These are phyloP conservation scores for Noctua janthe DNA, from an alignment of 2,888 invertebrate genomes.

Conservation along the genomic window DNA sequence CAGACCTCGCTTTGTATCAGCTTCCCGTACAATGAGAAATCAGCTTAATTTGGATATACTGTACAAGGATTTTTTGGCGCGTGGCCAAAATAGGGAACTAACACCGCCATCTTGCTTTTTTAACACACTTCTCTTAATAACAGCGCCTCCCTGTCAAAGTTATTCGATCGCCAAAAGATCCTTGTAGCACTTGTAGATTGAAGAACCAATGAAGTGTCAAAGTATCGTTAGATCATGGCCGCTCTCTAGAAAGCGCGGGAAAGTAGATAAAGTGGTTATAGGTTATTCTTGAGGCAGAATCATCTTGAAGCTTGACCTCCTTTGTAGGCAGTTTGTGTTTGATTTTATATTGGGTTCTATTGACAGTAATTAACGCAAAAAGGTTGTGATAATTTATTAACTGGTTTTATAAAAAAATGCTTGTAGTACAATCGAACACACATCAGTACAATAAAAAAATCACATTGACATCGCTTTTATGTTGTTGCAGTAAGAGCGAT, in stretches of 20 bases:
- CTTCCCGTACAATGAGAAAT: too few relatives aligned
- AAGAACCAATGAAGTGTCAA: slow-evolving; percentile 21
- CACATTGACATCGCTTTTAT: not conserved
- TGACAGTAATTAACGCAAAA: slow-evolving; percentile 17
- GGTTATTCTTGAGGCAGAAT: slow-evolving; percentile 41
- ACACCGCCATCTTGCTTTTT: not conserved
- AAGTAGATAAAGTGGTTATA: slow-evolving; percentile 53
- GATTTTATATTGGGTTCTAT: slow-evolving; percentile 8
- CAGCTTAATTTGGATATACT: not conserved
- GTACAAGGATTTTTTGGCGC: not conserved
- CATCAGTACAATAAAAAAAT: not conserved
- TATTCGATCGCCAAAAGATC: not conserved
- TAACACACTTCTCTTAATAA: not conserved
- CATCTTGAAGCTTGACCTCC: slow-evolving; percentile 47
- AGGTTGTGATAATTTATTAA: not conserved
- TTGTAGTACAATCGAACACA: not conserved
- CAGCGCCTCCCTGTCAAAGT: not conserved
- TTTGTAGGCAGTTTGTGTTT: slow-evolving; percentile 10
- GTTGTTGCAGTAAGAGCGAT: not conserved
- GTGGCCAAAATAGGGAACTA: not conserved
- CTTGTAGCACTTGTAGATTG: not conserved
- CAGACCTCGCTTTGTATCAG: too few relatives aligned
- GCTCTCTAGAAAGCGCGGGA: slow-evolving; percentile 64
- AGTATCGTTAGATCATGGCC: slow-evolving; percentile 22
- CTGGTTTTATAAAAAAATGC: not conserved